Conservation (phyloP, 2,888 invertebrate genomes). For the Athrips mouffetella region DNA sequence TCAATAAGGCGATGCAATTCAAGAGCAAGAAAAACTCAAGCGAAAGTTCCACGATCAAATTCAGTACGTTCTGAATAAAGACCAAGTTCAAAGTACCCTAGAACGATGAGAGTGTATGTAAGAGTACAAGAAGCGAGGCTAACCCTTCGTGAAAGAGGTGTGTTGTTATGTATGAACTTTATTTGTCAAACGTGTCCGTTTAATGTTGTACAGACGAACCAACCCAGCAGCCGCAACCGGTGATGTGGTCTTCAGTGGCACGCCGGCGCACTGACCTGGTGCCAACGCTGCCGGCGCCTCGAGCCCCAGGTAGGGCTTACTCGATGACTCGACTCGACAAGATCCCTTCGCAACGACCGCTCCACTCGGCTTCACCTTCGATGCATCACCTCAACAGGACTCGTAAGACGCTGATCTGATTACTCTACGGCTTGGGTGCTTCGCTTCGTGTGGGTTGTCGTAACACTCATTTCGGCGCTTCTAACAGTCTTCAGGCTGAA, state of each 20-base stretch:
- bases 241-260: conserved; percentile 87
- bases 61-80: too few species aligned
- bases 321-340: conserved; percentile 95
- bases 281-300: conserved; percentile 87
- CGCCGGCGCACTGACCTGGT: conserved; percentile 93
- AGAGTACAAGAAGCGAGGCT: too few species aligned
- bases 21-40: too few species aligned
- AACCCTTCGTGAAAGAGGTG: too few species aligned
- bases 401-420: conserved; percentile 18
- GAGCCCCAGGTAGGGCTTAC: conserved; percentile 86
- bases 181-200: background rate
- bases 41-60: too few species aligned
- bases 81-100: too few species aligned
- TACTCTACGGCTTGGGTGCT: conserved; percentile 13
- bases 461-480: conserved; percentile 8
- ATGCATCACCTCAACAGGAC: conserved; percentile 62
- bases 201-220: conserved; percentile 56
- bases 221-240: conserved; percentile 66
- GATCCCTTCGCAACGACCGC: conserved; percentile 44
- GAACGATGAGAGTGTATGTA: too few species aligned
- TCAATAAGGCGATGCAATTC: too few species aligned
- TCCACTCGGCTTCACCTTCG: conserved; percentile 50
- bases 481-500: background rate
- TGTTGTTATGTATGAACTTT: too few species aligned
- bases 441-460: conserved; percentile 19